A percentile compares a stretch with the other conserved stretches of the same genome.
These are phyloP conservation scores for Drosophila sucinea DNA, from an alignment of 1,140 invertebrate genomes.

Conservation along the genomic window DNA sequence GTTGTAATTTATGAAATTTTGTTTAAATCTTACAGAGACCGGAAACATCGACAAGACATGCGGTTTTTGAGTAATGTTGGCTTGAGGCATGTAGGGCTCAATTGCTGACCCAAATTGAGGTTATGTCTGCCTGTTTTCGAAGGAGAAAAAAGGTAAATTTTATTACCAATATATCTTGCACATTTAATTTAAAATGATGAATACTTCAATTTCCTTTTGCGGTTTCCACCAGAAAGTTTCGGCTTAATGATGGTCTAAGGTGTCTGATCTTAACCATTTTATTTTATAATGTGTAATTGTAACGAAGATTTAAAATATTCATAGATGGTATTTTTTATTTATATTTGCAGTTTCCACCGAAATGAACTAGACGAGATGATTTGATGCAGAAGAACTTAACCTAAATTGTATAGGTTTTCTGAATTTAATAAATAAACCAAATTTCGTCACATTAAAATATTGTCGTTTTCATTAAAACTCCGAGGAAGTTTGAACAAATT, in stretches of 20 bases:
- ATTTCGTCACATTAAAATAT: background rate
- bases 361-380: background rate
- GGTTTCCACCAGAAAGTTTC: constrained; percentile 87
- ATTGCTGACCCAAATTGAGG: constrained; percentile 24
- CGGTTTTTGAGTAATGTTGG: constrained; percentile 5
- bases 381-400: background rate
- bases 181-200: constrained; percentile 64
- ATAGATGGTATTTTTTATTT: background rate
- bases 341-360: constrained; percentile 25
- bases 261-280: constrained; percentile 84
- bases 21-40: background rate
- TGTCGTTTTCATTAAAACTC: background rate
- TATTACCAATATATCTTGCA: background rate
- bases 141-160: background rate
- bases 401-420: background rate
- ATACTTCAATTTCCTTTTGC: constrained; percentile 85
- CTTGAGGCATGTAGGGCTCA: too few relatives aligned
- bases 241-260: constrained; percentile 84
- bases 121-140: constrained; percentile 27
- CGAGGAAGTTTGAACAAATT: background rate
- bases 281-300: background rate
- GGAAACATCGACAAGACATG: background rate
- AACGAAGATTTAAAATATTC: background rate
- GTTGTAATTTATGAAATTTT: background rate
- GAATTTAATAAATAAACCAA: background rate